Percentiles rank a stretch among this genome's conserved stretches.
These are phyloP conservation scores for Megaceryle torquata DNA, from an alignment of 2,113 vertebrate species.

Conservation along the genomic window DNA sequence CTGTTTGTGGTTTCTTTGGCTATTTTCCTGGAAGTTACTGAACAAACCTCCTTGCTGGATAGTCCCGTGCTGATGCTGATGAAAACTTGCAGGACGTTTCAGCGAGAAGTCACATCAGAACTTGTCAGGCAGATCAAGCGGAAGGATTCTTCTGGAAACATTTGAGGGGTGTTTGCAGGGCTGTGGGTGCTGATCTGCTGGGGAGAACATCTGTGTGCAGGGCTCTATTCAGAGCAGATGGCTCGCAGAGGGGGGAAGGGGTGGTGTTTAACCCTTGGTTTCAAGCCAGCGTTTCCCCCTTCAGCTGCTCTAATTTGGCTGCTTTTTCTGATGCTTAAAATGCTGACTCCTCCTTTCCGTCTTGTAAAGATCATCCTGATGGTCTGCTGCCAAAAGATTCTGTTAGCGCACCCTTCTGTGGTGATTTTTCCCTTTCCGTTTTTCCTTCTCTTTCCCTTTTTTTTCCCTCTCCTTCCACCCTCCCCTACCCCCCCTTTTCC, in stretches of 20 bases:
- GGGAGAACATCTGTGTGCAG: slow-evolving; percentile 21
- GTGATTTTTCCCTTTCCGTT: no score
- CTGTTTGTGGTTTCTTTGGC: no score
- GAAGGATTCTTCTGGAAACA: neutral
- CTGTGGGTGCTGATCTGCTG: neutral
- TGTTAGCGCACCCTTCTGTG: neutral
- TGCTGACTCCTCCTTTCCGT: neutral
- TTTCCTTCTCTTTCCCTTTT: no score
- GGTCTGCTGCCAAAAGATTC: neutral
- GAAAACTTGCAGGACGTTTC: neutral
- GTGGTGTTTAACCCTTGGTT: slow-evolving; percentile 20
- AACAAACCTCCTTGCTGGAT: neutral
- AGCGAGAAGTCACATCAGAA: neutral
- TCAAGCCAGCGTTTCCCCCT: neutral
- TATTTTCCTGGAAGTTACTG: neutral
- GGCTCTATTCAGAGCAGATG: slow-evolving; percentile 40
- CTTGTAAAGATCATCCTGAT: neutral
- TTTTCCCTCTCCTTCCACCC: no score
- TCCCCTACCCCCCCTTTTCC: no score
- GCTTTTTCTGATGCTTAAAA: neutral
- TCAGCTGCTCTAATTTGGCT: slow-evolving; percentile 20
- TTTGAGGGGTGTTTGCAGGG: neutral
- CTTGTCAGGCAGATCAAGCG: neutral
- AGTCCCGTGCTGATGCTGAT: neutral
- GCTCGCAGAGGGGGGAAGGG: neutral